A percentile compares a stretch with the other conserved stretches of the same genome.
phyloP scores from a whole-genome alignment of 35 echinoderm and acorn worm genomes.

The Eucidaris tribuloides region DNA sequence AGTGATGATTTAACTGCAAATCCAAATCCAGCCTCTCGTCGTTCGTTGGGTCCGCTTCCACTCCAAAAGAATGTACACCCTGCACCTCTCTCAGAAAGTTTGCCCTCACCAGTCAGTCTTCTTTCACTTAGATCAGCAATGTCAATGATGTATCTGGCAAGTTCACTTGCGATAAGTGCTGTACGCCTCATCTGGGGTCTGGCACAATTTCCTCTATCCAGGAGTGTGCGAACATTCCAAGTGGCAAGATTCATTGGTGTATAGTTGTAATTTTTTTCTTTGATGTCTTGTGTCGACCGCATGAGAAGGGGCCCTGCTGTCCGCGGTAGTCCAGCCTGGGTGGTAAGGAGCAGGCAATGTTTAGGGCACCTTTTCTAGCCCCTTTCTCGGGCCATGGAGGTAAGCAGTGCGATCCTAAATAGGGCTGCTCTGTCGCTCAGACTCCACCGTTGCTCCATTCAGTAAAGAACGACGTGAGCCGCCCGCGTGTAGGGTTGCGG shows the following conservation, averaged over 20 bases:
- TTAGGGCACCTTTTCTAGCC: slow-evolving; percentile 30
- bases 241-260: background rate
- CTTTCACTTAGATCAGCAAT: no score
- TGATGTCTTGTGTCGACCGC: background rate
- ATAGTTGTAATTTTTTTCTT: background rate
- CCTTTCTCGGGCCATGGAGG: slow-evolving; percentile 40
- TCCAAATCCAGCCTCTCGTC: background rate
- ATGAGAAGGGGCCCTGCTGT: background rate
- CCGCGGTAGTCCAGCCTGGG: background rate
- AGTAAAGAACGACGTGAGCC: slow-evolving; percentile 1
- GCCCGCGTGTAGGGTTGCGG: slow-evolving; percentile 22
- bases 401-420: slow-evolving; percentile 44
- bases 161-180: no score
- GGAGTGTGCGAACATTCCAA: background rate
- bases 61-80: no score
- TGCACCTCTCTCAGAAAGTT: no score
- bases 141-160: no score
- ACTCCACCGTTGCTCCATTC: slow-evolving; percentile 22
- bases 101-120: no score
- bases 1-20: background rate
- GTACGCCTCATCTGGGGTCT: no score
- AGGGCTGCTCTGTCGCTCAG: slow-evolving; percentile 51
- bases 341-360: background rate
- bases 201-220: background rate
- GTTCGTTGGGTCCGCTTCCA: background rate